A percentile compares a stretch with the other conserved stretches of the same genome.
These are phyloP conservation scores for Miniopterus natalensis DNA, from an alignment of 2,113 vertebrate genomes.

Conservation along the genomic window DNA sequence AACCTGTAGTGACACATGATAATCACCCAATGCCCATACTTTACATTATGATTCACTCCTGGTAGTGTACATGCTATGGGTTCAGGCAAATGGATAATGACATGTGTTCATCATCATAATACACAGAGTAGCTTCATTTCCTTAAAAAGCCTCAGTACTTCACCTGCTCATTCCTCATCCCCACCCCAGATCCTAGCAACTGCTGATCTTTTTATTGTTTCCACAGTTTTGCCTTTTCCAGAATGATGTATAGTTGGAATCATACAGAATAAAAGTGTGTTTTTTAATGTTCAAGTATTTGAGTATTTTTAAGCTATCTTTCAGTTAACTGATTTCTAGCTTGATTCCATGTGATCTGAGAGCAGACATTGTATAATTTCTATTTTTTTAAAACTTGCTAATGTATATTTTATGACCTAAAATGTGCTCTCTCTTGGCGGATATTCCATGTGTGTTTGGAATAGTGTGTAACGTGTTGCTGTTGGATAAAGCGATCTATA, in stretches of 20 bases:
- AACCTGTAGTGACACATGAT: not conserved
- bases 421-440: not conserved
- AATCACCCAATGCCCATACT: too few relatives aligned
- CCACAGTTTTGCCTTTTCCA: not conserved
- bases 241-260: not conserved
- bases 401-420: not conserved
- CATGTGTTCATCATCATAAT: too few relatives aligned
- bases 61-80: too few relatives aligned
- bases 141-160: not conserved
- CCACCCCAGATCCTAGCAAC: not conserved
- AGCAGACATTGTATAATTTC: not conserved
- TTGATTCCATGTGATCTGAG: not conserved
- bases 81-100: too few relatives aligned
- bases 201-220: not conserved
- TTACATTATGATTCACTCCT: too few relatives aligned
- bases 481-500: not conserved
- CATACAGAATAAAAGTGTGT: not conserved
- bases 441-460: not conserved
- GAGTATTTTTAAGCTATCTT: not conserved
- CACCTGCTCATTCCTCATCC: not conserved
- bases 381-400: not conserved
- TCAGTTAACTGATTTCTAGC: not conserved
- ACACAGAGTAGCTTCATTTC: too few relatives aligned
- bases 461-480: not conserved
- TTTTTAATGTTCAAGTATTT: not conserved